Percentiles rank a stretch among this genome's conserved stretches.
These are phyloP conservation scores for Agrenia bidenticulata DNA, from an alignment of 2,888 invertebrate species.

Conservation along the genomic window DNA sequence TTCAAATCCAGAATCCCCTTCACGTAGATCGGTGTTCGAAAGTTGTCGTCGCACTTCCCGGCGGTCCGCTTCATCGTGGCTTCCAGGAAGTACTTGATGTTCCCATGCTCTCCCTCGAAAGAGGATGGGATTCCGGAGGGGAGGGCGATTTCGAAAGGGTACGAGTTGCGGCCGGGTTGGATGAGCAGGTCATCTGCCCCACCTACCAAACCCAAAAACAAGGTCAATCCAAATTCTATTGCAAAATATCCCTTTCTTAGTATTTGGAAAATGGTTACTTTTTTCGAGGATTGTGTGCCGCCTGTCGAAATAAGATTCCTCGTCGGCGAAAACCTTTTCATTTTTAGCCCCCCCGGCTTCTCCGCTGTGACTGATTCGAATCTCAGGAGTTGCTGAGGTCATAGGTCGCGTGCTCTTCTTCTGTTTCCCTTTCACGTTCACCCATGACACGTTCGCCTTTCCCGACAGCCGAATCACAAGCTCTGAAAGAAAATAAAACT, in stretches of 20 bases:
- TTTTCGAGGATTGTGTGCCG: constrained; percentile 34
- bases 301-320: constrained; percentile 41
- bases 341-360: constrained; percentile 2
- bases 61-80: constrained; percentile 24
- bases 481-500: constrained; percentile 9
- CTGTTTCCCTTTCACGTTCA: constrained; percentile 17
- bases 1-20: constrained; percentile 37
- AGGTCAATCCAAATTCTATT: neutral
- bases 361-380: constrained; percentile 12
- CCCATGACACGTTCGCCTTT: constrained; percentile 37
- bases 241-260: neutral
- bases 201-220: constrained; percentile 18
- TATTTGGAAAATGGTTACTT: constrained; percentile 25
- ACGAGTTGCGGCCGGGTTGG: constrained; percentile 25
- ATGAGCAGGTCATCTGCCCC: constrained; percentile 34
- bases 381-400: constrained; percentile 2
- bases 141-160: constrained; percentile 30
- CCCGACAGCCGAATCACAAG: constrained; percentile 32
- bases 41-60: constrained; percentile 9
- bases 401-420: too few relatives aligned
- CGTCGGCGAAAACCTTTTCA: constrained; percentile 31
- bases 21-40: constrained; percentile 19
- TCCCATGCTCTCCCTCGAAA: constrained; percentile 37
- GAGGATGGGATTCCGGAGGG: constrained; percentile 37
- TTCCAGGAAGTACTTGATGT: constrained; percentile 31